Evolutionary conservation across 2,113 vertebrate species (phyloP), one percentile per base, ranked within the genome.

Genomic region (Ammodramus savannarum): DNA sequence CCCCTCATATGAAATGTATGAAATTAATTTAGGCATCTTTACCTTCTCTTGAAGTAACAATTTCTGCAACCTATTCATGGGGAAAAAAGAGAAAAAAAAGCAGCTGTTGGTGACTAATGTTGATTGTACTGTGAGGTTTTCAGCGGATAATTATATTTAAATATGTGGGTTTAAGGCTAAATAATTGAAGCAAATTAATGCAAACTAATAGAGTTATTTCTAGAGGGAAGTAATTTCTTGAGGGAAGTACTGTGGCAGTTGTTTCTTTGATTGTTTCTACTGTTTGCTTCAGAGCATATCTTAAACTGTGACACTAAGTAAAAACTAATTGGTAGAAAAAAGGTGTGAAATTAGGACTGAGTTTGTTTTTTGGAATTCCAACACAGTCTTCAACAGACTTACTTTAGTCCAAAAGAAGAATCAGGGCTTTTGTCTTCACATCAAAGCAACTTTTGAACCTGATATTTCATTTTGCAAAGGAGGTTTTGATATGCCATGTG

Each of bases 101-200:
- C 51, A 62, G 21, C 46, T 85, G 55, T 86, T 69, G 38, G 29
- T 93, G 76, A 90, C 66, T 93, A 87, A 92, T 79, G 59, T 74
- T 85, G 93, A 79, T 95, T 92, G 57, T 67, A 65, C 48, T 69
- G 19, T 26, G 52, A 71, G 63, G 59, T 87, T 94, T 90, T 80
- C 63, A 85, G 61, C 39, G 83, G 94, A 94, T 55, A 93, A 85
- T 90, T 81, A 25, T 61, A 48, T 72, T 94, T 87, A 89, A 79
- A 93, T 59, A 58, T 31, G 57, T 67, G 43, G 46, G 48, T 71
- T 91, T 87, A 83, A 80, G 74, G 80, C 72, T 80, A 96, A 93
- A 92, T 93, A 95, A 87, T 85, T 61, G 41, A 52, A 92, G 36
- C 52, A 95, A 89, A 94, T 93, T 44, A 91, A 82, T 91, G 49